Conservation (phyloP, 1,140 invertebrate species). For the Hyles euphorbiae region DNA sequence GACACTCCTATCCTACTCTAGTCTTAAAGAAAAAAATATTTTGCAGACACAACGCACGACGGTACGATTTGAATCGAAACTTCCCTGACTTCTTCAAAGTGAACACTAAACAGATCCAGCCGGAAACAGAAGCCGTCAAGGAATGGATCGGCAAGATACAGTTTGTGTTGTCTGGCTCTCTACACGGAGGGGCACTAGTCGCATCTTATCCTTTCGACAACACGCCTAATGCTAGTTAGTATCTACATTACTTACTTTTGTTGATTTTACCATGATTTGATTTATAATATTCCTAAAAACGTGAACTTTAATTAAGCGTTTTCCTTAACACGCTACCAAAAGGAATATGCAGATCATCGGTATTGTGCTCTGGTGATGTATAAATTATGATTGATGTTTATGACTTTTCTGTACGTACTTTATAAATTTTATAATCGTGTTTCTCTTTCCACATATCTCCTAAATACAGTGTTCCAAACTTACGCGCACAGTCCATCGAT, state of each 20-base stretch:
- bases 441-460: conserved; percentile 73
- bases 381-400: conserved; percentile 2
- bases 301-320: neutral
- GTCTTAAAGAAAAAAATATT: neutral
- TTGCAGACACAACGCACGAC: conserved; percentile 88
- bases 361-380: conserved; percentile 85
- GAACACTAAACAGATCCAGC: conserved; percentile 89
- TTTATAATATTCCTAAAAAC: neutral
- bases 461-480: conserved; percentile 86
- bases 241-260: neutral
- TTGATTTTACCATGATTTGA: too few species aligned
- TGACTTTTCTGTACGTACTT: neutral
- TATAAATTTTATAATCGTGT: conserved; percentile 9
- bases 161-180: conserved; percentile 92
- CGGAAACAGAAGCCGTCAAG: conserved; percentile 96
- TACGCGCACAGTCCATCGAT: conserved; percentile 85
- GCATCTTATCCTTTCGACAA: conserved; percentile 96
- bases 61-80: conserved; percentile 93
- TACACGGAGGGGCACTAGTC: conserved; percentile 94
- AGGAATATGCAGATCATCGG: conserved; percentile 90
- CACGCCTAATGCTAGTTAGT: conserved; percentile 89
- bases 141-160: conserved; percentile 94
- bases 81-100: conserved; percentile 95
- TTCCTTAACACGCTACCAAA: conserved; percentile 73
- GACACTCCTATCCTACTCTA: too few species aligned